These are phyloP conservation scores for Glomeris maerens DNA, from an alignment of 1,140 invertebrate species.

Conservation along the genomic window DNA sequence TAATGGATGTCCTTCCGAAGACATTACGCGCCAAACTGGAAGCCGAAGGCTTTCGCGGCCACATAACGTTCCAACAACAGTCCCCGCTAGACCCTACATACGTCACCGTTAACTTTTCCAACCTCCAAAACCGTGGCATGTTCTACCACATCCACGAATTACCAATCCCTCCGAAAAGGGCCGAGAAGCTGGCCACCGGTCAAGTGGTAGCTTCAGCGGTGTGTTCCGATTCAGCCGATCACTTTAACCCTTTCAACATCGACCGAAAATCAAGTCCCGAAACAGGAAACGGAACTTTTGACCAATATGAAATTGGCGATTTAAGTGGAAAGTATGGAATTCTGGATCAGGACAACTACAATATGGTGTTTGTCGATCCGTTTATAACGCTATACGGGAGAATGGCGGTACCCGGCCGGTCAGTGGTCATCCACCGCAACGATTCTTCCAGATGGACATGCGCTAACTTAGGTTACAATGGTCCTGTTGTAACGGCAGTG, in stretches of 20 bases:
- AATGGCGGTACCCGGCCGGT: conserved; percentile 62
- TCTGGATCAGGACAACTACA: conserved; percentile 23
- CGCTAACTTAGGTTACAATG: conserved; percentile 28
- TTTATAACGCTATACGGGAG: conserved; percentile 70
- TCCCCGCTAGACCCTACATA: conserved; percentile 72
- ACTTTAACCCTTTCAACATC: conserved; percentile 38
- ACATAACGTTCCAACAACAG: conserved; percentile 60
- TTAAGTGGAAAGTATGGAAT: conserved; percentile 64
- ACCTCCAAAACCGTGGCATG: conserved; percentile 35
- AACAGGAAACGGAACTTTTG: conserved; percentile 57
- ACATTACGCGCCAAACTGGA: conserved; percentile 51
- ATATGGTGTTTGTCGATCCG: conserved; percentile 48
- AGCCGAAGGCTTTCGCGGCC: conserved; percentile 62
- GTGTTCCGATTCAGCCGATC: conserved; percentile 29
- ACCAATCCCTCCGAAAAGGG: conserved; percentile 30
- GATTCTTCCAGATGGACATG: conserved; percentile 35
- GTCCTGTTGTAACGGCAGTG: conserved; percentile 28
- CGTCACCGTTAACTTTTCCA: conserved; percentile 53
- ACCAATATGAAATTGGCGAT: conserved; percentile 76
- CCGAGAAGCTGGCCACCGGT: conserved; percentile 19
- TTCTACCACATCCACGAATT: conserved; percentile 38
- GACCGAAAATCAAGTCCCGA: conserved; percentile 16
- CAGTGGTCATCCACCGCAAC: conserved; percentile 61
- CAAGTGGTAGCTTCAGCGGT: too few species aligned
- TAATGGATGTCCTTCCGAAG: conserved; percentile 34